These are phyloP conservation scores for Agraylea sexmaculata DNA, from an alignment of 1,140 invertebrate genomes.

Conservation along the genomic window DNA sequence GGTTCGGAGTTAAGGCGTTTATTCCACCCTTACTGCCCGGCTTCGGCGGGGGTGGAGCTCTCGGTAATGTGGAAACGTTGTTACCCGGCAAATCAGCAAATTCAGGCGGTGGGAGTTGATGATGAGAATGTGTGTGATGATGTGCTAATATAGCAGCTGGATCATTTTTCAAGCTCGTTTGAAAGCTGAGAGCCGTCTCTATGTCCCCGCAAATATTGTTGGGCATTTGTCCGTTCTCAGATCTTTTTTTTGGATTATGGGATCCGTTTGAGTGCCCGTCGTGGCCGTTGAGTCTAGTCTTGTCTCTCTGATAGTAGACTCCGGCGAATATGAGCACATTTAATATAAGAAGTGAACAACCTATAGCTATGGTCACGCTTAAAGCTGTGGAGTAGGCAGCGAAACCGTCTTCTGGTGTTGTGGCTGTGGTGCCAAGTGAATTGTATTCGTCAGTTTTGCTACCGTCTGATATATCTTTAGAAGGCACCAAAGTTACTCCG, in stretches of 20 bases:
- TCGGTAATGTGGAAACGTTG: slow-evolving; percentile 49
- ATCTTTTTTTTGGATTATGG: slow-evolving; percentile 55
- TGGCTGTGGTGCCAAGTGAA: slow-evolving; percentile 31
- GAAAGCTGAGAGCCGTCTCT: slow-evolving; percentile 52
- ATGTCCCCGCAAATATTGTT: slow-evolving; percentile 72
- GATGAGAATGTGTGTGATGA: slow-evolving; percentile 57
- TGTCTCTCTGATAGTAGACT: slow-evolving; percentile 86
- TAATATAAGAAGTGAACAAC: slow-evolving; percentile 76
- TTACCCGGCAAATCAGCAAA: slow-evolving; percentile 63
- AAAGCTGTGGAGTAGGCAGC: slow-evolving; percentile 79
- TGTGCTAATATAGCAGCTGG: slow-evolving; percentile 53
- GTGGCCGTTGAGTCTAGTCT: slow-evolving; percentile 55
- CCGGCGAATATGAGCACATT: slow-evolving; percentile 90
- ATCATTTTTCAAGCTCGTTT: slow-evolving; percentile 49
- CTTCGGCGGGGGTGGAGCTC: slow-evolving; percentile 63
- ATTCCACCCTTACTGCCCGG: slow-evolving; percentile 47
- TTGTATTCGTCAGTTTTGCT: slow-evolving; percentile 27
- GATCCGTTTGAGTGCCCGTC: slow-evolving; percentile 38
- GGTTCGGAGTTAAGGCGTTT: slow-evolving; percentile 44
- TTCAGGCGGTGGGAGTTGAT: slow-evolving; percentile 64
- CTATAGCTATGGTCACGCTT: slow-evolving; percentile 88
- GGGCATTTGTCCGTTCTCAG: slow-evolving; percentile 73
- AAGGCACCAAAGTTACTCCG: slow-evolving; percentile 7
- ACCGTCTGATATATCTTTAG: slow-evolving; percentile 20
- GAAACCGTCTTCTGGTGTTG: slow-evolving; percentile 69